Percentiles rank a stretch among this genome's conserved stretches.
Evolutionary conservation across 2,888 invertebrate genomes (phyloP).

Genomic region (Ariolimax columbianus): DNA sequence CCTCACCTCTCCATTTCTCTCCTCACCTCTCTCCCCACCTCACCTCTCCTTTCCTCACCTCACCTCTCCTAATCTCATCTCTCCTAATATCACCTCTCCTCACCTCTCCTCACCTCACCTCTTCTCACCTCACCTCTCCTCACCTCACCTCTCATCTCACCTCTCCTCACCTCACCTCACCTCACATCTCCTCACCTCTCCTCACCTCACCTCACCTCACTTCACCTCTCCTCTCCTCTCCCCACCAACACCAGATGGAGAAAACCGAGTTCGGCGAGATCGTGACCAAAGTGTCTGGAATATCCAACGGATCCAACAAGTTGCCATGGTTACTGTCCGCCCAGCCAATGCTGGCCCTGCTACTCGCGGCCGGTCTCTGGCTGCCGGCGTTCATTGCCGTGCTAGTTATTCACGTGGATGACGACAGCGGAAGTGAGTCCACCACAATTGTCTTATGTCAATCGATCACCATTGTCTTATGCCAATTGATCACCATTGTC

Average conservation of each 20-base stretch:
- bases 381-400: conserved; percentile 57
- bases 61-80: neutral
- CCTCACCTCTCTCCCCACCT: neutral
- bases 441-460: neutral
- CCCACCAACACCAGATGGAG: conserved; percentile 58
- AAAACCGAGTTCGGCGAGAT: conserved; percentile 64
- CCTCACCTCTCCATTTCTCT: neutral
- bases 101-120: no score
- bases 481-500: no score
- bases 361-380: conserved; percentile 60
- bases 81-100: neutral
- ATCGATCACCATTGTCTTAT: neutral
- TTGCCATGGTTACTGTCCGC: conserved; percentile 62
- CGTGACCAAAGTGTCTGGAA: conserved; percentile 58
- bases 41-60: neutral
- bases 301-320: conserved; percentile 53
- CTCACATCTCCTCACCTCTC: neutral
- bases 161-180: neutral
- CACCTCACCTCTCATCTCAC: neutral
- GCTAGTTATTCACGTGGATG: conserved; percentile 55
- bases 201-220: neutral
- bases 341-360: conserved; percentile 59
- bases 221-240: neutral
- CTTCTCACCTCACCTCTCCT: neutral
- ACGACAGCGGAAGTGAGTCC: conserved; percentile 54